These are phyloP conservation scores for Ruditapes philippinarum DNA, from an alignment of 1,140 invertebrate genomes.

Conservation along the genomic window DNA sequence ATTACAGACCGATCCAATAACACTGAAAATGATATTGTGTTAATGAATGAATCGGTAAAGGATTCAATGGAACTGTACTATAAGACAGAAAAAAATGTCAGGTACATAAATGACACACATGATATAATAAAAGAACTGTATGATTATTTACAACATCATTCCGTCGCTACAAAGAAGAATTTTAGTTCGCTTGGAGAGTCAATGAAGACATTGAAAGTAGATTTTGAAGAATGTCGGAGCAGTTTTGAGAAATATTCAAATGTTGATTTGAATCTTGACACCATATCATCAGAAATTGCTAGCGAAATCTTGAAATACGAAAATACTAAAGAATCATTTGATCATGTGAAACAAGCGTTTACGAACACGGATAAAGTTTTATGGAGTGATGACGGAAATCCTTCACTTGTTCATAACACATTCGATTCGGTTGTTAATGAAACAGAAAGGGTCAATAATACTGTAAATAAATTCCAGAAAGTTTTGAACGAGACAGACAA, in stretches of 20 bases:
- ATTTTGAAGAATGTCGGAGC: background rate
- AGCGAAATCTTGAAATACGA: background rate
- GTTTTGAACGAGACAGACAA: background rate
- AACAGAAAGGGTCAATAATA: slow-evolving; percentile 31
- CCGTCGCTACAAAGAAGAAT: background rate
- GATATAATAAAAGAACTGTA: background rate
- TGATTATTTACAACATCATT: background rate
- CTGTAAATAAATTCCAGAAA: background rate
- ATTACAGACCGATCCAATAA: background rate
- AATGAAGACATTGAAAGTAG: background rate
- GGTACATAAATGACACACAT: slow-evolving; percentile 31
- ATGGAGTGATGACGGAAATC: slow-evolving; percentile 34
- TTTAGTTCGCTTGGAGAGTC: background rate
- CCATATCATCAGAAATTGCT: background rate
- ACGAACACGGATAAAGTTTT: slow-evolving; percentile 3
- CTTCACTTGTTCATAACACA: background rate
- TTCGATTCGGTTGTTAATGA: background rate
- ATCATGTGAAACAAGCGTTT: background rate
- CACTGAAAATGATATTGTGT: background rate
- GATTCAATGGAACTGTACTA: background rate
- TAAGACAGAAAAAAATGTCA: slow-evolving; percentile 4
- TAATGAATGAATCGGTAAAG: background rate
- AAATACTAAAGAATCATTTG: background rate
- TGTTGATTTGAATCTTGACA: background rate
- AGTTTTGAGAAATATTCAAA: background rate